Evolutionary conservation across 2,888 invertebrate genomes (phyloP).

Genomic region (Nomada goodeniana): DNA sequence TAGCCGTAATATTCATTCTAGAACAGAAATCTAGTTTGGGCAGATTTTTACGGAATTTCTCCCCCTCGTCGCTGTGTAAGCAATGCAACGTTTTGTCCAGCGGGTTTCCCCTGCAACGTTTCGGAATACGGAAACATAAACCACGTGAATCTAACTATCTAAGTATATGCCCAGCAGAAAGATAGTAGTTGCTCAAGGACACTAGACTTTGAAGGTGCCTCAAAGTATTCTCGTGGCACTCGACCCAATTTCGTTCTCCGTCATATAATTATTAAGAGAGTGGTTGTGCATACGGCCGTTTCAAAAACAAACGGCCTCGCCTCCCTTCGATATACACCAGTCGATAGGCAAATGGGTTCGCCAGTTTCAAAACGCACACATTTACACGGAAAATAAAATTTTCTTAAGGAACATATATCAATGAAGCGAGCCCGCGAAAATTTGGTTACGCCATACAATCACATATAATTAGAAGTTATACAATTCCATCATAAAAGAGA

Average conservation of each 20-base stretch:
- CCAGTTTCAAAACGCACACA: not conserved
- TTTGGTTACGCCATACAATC: no score
- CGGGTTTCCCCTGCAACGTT: not conserved
- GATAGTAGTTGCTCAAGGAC: slow-evolving; percentile 51
- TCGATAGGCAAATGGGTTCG: not conserved
- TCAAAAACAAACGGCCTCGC: not conserved
- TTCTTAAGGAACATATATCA: not conserved
- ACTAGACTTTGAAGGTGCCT: slow-evolving; percentile 44
- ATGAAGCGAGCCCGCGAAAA: no score
- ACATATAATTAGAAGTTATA: no score
- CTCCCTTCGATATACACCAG: not conserved
- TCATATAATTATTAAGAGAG: slow-evolving; percentile 43
- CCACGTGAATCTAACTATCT: slow-evolving; percentile 21
- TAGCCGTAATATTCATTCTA: not conserved
- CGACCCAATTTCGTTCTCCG: slow-evolving; percentile 62
- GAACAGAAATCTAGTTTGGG: not conserved
- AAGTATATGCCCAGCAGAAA: slow-evolving; percentile 28
- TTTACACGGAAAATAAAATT: not conserved
- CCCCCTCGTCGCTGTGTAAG: no score
- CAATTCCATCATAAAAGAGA: no score
- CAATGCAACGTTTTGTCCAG: not conserved
- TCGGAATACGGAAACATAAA: slow-evolving; percentile 5
- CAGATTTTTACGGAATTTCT: not conserved
- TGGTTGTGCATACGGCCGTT: slow-evolving; percentile 16
- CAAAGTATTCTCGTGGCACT: slow-evolving; percentile 62